Conservation (phyloP, 1,140 invertebrate species). For the Kradibia gibbosae region DNA sequence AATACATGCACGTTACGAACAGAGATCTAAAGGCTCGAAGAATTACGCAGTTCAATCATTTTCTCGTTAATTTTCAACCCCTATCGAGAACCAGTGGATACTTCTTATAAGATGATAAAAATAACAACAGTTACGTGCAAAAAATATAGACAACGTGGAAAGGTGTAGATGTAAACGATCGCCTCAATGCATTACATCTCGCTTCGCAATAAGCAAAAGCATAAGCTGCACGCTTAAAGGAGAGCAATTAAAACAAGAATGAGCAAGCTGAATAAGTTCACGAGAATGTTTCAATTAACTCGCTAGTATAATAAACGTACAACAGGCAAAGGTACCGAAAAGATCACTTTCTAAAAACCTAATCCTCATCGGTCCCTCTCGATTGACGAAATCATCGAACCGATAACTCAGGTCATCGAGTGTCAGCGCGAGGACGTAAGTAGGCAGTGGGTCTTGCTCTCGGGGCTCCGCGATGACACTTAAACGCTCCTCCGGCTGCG, state of each 20-base stretch:
- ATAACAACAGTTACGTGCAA: too few species aligned
- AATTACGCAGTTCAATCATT: too few species aligned
- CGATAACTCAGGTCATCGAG: constrained; percentile 21
- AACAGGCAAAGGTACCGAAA: background rate
- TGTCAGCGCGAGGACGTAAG: background rate
- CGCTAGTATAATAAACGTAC: background rate
- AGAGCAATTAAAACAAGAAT: background rate
- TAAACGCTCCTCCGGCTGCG: background rate
- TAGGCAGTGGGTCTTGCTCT: background rate
- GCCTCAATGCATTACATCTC: background rate
- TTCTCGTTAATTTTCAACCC: too few species aligned
- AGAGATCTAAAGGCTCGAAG: too few species aligned
- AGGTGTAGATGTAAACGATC: too few species aligned
- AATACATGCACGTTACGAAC: too few species aligned
- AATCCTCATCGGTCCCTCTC: background rate
- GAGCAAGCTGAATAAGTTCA: background rate
- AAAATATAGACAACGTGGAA: too few species aligned
- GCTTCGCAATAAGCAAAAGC: background rate
- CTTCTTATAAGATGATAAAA: too few species aligned
- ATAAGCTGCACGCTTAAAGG: background rate
- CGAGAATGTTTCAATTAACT: background rate
- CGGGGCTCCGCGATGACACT: background rate
- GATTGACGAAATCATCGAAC: constrained; percentile 43
- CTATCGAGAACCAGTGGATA: too few species aligned
- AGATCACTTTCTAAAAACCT: background rate